Conservation (phyloP, 2,888 invertebrate genomes). For the Anorthoa munda region DNA sequence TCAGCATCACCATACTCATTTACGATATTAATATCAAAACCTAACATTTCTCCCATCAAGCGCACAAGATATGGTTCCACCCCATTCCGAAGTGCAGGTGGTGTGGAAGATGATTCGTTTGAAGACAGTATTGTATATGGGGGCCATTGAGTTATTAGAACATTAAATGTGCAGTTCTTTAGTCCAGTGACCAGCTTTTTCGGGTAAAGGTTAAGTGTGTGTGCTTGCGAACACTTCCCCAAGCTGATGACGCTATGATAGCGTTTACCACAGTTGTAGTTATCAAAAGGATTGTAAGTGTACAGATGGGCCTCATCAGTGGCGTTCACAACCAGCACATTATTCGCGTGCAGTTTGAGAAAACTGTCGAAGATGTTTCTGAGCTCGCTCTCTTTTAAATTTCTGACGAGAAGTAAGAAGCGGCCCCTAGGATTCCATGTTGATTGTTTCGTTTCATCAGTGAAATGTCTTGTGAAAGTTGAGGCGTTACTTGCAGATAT, state of each 20-base stretch:
- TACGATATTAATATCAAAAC: conserved; percentile 73
- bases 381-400: conserved; percentile 59
- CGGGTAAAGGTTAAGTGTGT: conserved; percentile 65
- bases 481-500: conserved; percentile 59
- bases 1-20: conserved; percentile 64
- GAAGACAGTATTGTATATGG: conserved; percentile 63
- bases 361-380: conserved; percentile 72
- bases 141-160: conserved; percentile 74
- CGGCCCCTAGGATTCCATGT: conserved; percentile 75
- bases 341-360: conserved; percentile 67
- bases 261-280: conserved; percentile 78
- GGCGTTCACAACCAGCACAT: conserved; percentile 74
- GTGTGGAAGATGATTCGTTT: conserved; percentile 17
- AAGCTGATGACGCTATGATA: conserved; percentile 71
- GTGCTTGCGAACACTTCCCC: conserved; percentile 72
- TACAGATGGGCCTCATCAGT: conserved; percentile 71
- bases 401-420: conserved; percentile 71
- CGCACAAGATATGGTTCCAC: conserved; percentile 71
- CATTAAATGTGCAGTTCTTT: conserved; percentile 75
- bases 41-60: conserved; percentile 71
- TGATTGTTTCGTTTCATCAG: conserved; percentile 60
- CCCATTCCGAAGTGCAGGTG: conserved; percentile 57
- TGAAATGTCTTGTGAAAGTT: conserved; percentile 59
- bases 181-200: conserved; percentile 72
- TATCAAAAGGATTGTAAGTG: conserved; percentile 80